A percentile compares a stretch with the other conserved stretches of the same genome.
Conservation (phyloP, 2,797 vertebrate genomes). For the Spinus pinus region DNA sequence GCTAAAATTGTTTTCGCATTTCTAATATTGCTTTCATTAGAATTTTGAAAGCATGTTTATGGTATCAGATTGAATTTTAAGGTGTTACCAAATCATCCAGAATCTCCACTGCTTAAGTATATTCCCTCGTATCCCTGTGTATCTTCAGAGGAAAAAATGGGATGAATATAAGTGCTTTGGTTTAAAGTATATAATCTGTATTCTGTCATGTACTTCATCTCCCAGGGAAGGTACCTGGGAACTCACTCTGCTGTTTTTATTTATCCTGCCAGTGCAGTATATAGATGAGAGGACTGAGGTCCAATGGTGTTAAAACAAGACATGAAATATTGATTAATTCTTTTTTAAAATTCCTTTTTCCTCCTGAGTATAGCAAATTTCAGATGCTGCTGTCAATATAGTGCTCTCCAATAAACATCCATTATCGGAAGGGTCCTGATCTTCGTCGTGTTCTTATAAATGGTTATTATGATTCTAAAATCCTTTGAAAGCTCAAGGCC, state of each 20-base stretch:
- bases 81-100: conserved; percentile 44
- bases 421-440: conserved; percentile 51
- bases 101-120: conserved; percentile 41
- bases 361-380: conserved; percentile 62
- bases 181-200: conserved; percentile 72
- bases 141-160: conserved; percentile 37
- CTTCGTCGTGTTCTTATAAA: conserved; percentile 48
- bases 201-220: conserved; percentile 67
- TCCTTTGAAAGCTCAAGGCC: conserved; percentile 13
- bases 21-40: conserved; percentile 60
- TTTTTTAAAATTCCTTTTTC: conserved; percentile 58
- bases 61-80: conserved; percentile 50
- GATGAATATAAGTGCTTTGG: conserved; percentile 1
- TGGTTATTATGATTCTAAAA: conserved; percentile 58
- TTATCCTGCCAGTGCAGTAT: conserved; percentile 67
- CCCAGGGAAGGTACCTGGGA: conserved; percentile 63
- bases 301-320: conserved; percentile 72
- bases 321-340: conserved; percentile 74
- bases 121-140: conserved; percentile 27
- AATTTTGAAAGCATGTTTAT: conserved; percentile 41
- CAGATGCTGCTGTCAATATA: conserved; percentile 59
- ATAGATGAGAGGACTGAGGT: conserved; percentile 68
- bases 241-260: conserved; percentile 69
- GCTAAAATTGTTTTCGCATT: conserved; percentile 62
- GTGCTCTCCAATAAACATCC: conserved; percentile 53